phyloP scores from a whole-genome alignment of 2,797 vertebrate genomes.

The Sebastes umbrosus region DNA sequence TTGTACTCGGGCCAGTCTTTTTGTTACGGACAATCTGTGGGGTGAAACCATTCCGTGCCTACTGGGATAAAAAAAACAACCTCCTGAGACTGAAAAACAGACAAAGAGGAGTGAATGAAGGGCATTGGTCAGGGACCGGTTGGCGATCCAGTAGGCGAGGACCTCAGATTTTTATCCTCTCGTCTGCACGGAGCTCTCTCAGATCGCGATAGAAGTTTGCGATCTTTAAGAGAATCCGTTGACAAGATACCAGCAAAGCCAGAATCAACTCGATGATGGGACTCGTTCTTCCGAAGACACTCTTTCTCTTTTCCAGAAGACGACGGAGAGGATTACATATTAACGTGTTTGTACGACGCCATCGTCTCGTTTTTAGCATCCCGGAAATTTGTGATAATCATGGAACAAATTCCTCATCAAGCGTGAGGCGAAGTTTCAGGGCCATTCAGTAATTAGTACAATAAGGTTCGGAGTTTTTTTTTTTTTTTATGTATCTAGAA shows the following conservation, averaged over 20 bases:
- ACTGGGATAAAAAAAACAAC: conserved; percentile 67
- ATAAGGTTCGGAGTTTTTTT: conserved; percentile 46
- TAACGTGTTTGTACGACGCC: not conserved
- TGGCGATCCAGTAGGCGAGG: conserved; percentile 20
- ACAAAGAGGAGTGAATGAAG: conserved; percentile 39
- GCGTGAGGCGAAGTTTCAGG: conserved; percentile 53
- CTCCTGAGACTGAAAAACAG: conserved; percentile 45
- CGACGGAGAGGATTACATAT: not conserved
- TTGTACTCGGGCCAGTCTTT: conserved; percentile 83
- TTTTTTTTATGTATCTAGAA: conserved; percentile 79
- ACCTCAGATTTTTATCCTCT: conserved; percentile 4
- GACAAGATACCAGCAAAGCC: conserved; percentile 44
- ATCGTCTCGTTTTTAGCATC: conserved; percentile 13
- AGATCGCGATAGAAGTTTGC: not conserved
- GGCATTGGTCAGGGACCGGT: conserved; percentile 50
- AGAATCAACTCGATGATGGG: conserved; percentile 20
- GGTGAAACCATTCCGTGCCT: conserved; percentile 90
- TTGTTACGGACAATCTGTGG: conserved; percentile 74
- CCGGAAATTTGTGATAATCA: conserved; percentile 42
- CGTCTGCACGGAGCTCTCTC: conserved; percentile 9
- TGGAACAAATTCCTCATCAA: conserved; percentile 34
- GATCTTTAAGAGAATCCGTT: not conserved
- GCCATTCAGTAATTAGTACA: conserved; percentile 61
- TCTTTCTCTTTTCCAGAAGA: not conserved
- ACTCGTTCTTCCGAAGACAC: conserved; percentile 45